Base-by-base conservation (phyloP, 2,888 invertebrate species). In the Lasioglossum leucozonium region DNA sequence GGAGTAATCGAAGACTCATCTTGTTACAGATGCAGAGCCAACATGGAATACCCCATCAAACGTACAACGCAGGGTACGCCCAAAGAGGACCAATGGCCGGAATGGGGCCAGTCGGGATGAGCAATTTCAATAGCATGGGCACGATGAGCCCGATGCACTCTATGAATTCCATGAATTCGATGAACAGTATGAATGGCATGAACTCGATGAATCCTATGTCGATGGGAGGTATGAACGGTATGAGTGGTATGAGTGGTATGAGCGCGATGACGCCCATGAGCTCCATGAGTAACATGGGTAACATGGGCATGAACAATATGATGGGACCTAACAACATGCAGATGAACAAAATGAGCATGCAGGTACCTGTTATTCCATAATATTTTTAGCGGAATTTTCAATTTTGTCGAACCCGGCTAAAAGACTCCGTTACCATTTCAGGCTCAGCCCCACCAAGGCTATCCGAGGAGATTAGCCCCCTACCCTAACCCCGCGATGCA, bases 401-500 rank as follows among this genome's bases (percentile, higher is more conserved):
- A n/a, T n/a, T n/a, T n/a, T n/a, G n/a, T n/a, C n/a, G n/a, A n/a
- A n/a, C n/a, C n/a, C n/a, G n/a, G n/a, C n/a, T n/a, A n/a, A n/a
- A n/a, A n/a, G 5, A 47, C 5, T 30, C 4, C 4, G 30, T 71
- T 55, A 18, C 13, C 8, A 11, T 62, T 85, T 72, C 77, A 93
- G 90, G 88, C 89, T 77, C 92, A 93, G 76, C 87, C 92, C 67
- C 93, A 93, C 74, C 95, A 96, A 90, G 95, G 96, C 89, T 97
- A 98, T 92, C 97, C 97, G 89, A 96, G 98, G 93, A 96, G 98
- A 93, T 96, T 98, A 95, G 96, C 98, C 74, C 98, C 98, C 2
- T 98, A 98, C 95, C 98, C 98, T 37, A 97, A 97, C 84, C 98
- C 98, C 22, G 97, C 97, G 82, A 97, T 98, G 97, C 97, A 98